phyloP scores from a whole-genome alignment of 2,888 invertebrate genomes.

The Chrysolina haemoptera region DNA sequence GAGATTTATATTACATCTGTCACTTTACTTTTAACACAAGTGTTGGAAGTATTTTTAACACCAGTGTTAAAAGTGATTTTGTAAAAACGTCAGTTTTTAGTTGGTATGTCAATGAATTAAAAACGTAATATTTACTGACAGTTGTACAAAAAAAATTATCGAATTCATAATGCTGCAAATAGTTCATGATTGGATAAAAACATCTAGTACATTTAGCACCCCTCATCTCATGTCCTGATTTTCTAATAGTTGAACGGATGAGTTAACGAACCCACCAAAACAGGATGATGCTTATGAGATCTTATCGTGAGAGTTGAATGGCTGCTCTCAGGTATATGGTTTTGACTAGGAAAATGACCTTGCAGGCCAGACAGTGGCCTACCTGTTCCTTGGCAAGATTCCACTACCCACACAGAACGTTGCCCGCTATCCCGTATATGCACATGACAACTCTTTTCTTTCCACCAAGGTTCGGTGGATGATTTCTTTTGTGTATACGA shows the following conservation, averaged over 20 bases:
- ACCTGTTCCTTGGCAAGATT: constrained; percentile 50
- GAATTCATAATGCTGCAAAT: no score
- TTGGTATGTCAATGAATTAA: no score
- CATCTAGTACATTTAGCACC: background rate
- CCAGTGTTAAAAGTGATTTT: no score
- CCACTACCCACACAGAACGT: constrained; percentile 49
- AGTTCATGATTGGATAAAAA: background rate
- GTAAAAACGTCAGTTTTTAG: no score
- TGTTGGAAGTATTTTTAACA: no score
- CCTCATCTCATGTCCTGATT: background rate
- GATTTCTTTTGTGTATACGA: background rate
- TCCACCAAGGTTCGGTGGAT: constrained; percentile 39
- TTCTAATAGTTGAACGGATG: background rate
- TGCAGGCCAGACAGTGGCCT: constrained; percentile 57
- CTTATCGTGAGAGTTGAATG: constrained; percentile 50
- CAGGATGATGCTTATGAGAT: constrained; percentile 31
- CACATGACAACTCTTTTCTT: background rate
- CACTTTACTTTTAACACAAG: no score
- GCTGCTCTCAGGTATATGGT: constrained; percentile 49
- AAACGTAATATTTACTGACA: no score
- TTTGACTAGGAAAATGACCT: constrained; percentile 55
- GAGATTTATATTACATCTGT: no score
- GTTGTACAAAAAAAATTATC: no score
- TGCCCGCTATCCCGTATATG: constrained; percentile 48
- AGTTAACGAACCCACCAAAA: constrained; percentile 9